Base-by-base conservation (phyloP, 2,888 invertebrate species). In the Erebia epiphron region DNA sequence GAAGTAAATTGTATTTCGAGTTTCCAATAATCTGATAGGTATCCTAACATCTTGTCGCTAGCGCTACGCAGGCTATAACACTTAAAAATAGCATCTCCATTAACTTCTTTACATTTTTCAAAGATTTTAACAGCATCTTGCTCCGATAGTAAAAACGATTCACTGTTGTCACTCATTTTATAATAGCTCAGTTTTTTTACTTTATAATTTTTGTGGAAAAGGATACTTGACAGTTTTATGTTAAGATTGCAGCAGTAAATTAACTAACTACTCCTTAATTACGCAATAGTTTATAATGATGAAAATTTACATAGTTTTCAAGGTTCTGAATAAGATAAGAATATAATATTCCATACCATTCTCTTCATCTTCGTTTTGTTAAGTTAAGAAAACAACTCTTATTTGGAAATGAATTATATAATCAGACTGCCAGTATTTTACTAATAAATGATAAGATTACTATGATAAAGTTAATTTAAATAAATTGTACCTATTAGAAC, bases 21-120 rank as follows among this genome's bases (percentile, higher is more conserved):
- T 82, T 85, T 92, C 86, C 86, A 89, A 78, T 92, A 91, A 75
- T 93, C 93, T n/a, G 86, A 80, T 43, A 91, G 75, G 74, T 89
- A 92, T 18, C 93, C 93, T 69, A 93, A 77, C 90, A 92, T 91
- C 78, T 88, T 89, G 13, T 88, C 85, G 79, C 90, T 92, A 1
- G 92, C 91, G 67, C 80, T 82, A 26, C 78, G 61, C 11, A 89
- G 74, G 41, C 60, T 70, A 76, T 85, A 91, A 26, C 81, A 78
- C 68, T 83, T 76, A 65, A 86, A 74, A 8, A 72, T 49, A 35
- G 75, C 74, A 26, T 81, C 78, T 69, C 82, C 76, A 65, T 78
- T 76, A 9, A 52, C 35, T 52, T 75, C 77, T 68, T 78, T 79
- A 76, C 79, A 83, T 70, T 79, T 83, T 49, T 76, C 76, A 52